These are phyloP conservation scores for Calephelis nemesis DNA, from an alignment of 1,140 invertebrate genomes.

Conservation along the genomic window DNA sequence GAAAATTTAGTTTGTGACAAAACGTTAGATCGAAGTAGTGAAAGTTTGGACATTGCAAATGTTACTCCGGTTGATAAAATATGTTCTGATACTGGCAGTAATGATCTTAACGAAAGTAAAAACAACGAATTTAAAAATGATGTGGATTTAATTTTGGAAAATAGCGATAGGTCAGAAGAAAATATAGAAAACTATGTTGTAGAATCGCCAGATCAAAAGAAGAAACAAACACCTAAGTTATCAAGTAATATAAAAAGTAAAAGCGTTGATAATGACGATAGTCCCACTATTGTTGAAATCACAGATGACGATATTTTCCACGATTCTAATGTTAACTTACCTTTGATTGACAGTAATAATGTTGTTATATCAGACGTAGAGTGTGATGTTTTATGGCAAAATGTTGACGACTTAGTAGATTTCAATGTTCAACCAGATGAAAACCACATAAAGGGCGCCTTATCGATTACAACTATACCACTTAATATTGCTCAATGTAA, in stretches of 20 bases:
- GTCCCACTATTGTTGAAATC: constrained; percentile 77
- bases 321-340: constrained; percentile 42
- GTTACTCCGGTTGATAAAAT: constrained; percentile 22
- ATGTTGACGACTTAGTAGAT: constrained; percentile 51
- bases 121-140: neutral
- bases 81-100: constrained; percentile 6
- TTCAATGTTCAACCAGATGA: constrained; percentile 37
- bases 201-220: constrained; percentile 73
- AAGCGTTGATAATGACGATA: constrained; percentile 80
- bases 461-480: constrained; percentile 57
- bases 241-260: constrained; percentile 73
- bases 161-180: neutral
- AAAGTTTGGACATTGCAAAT: constrained; percentile 14
- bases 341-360: constrained; percentile 55
- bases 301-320: constrained; percentile 51
- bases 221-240: constrained; percentile 64
- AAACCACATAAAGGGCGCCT: constrained; percentile 40
- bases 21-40: constrained; percentile 12
- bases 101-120: constrained; percentile 3
- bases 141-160: neutral
- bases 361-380: constrained; percentile 80
- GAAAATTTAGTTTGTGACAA: neutral
- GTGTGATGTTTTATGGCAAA: constrained; percentile 79
- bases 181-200: constrained; percentile 55
- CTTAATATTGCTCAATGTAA: constrained; percentile 60